Evolutionary conservation across 2,113 vertebrate species (phyloP), one percentile per base, ranked within the genome.

Genomic region (Microcebus murinus): DNA sequence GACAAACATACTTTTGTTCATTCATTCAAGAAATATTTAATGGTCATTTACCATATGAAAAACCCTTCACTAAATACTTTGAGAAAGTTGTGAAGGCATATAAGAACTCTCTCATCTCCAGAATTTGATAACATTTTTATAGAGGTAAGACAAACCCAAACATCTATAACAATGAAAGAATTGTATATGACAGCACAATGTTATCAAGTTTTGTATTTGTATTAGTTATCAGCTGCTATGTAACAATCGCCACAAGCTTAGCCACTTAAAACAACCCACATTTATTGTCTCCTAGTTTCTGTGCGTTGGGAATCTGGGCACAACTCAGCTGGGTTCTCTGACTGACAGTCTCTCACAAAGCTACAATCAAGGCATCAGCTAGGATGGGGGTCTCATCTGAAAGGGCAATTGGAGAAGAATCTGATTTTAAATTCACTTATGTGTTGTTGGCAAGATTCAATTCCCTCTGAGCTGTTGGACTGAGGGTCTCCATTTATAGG

Each of bases 91-190:
- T 14, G 36, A 87, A 80, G 15, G 18, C 65, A 31, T 39, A 52
- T 3, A 71, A 81, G 50, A 55, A 67, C 42, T 42, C 45, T 76
- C 67, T 89, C 48, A 13, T 71, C 70, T 84, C 36, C 45, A 77
- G 61, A 55, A 89, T 55, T 86, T 27, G 27, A 45, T 27, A 61
- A 39, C 77, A 65, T 92, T 89, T 76, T 39, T n/a, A 52, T 61
- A 85, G 81, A 74, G 55, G 20, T 88, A 86, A 88, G 31, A 91
- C 61, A 81, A 87, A 90, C 21, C 9, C 59, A 89, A 79, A 74
- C 20, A 61, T 39, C 29, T 50, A 6, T 36, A 87, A 57, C 50
- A 91, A 92, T 42, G 17, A 27, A 83, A 79, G 63, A 63, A 65
- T 45, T 90, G 8, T 63, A 29, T 80, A 13, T 55, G 36, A 67